Evolutionary conservation across 1,140 invertebrate genomes (phyloP).

Genomic region (Drosophila busckii): DNA sequence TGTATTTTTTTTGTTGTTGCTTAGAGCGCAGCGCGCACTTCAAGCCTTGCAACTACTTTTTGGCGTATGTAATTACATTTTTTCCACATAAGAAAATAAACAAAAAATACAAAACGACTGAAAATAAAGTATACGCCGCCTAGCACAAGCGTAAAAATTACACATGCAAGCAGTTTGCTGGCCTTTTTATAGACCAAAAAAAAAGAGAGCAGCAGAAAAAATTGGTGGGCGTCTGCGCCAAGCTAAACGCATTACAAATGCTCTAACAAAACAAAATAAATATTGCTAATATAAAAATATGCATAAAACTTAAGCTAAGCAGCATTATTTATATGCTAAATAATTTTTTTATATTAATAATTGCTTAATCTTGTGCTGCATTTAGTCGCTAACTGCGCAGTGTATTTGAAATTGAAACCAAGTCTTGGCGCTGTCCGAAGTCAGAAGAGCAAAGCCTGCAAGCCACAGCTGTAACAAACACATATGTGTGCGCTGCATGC

Average conservation of each 20-base stretch:
- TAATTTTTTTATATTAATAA: no score
- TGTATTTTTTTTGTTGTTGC: constrained; percentile 19
- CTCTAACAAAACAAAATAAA: no score
- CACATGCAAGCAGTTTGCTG: constrained; percentile 67
- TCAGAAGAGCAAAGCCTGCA: constrained; percentile 49
- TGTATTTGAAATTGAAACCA: constrained; percentile 16
- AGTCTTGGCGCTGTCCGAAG: constrained; percentile 50
- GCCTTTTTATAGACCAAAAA: constrained; percentile 33
- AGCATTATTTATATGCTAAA: no score
- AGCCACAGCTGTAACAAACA: constrained; percentile 46
- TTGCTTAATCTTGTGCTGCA: neutral
- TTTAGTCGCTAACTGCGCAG: constrained; percentile 9
- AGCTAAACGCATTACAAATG: no score
- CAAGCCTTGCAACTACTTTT: constrained; percentile 48
- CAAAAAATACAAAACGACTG: constrained; percentile 30
- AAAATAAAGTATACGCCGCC: constrained; percentile 22
- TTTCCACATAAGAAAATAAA: constrained; percentile 45
- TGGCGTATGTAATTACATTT: constrained; percentile 75
- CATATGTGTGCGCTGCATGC: constrained; percentile 27
- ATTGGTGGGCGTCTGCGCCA: neutral
- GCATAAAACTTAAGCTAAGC: no score
- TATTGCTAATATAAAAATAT: no score
- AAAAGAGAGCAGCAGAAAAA: constrained; percentile 1
- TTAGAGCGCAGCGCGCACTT: constrained; percentile 33
- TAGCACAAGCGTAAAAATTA: constrained; percentile 58